phyloP scores from a whole-genome alignment of 1,140 invertebrate species.

The Apis mellifera region DNA sequence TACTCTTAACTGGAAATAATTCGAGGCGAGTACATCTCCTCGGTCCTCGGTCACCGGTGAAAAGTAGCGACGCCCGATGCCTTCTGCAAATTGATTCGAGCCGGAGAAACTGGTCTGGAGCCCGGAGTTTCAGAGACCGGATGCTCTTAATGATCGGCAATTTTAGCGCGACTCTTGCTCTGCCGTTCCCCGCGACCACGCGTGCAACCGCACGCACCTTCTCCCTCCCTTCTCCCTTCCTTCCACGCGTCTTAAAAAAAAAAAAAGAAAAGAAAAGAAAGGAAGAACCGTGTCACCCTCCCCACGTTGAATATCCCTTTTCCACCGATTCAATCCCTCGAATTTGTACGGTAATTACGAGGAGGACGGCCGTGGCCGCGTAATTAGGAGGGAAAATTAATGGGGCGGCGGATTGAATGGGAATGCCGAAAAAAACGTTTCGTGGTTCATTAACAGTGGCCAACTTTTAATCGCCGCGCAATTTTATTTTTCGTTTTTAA shows the following conservation, averaged over 20 bases:
- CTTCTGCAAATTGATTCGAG: conserved; percentile 62
- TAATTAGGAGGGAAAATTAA: conserved; percentile 29
- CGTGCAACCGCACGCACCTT: not conserved
- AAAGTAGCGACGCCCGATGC: conserved; percentile 36
- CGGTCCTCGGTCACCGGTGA: not conserved
- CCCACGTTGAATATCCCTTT: not conserved
- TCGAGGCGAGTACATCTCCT: no score
- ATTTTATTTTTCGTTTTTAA: not conserved
- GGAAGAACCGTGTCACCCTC: not conserved
- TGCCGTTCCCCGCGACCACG: conserved; percentile 24
- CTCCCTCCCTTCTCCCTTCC: not conserved
- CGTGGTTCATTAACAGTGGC: conserved; percentile 12
- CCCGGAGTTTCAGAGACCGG: conserved; percentile 57
- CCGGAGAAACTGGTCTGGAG: conserved; percentile 61
- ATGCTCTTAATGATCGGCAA: conserved; percentile 68
- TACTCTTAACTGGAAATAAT: no score
- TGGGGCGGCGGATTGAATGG: not conserved
- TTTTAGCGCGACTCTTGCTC: conserved; percentile 55
- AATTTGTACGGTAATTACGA: conserved; percentile 39
- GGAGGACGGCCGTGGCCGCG: not conserved
- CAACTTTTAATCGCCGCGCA: not conserved
- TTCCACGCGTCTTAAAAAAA: not conserved
- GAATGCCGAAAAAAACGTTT: not conserved
- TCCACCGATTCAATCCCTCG: conserved; percentile 23
- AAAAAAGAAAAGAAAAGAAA: no score